Evolutionary conservation across 2,113 vertebrate species (phyloP).

Genomic region (Brachionichthys hirsutus): DNA sequence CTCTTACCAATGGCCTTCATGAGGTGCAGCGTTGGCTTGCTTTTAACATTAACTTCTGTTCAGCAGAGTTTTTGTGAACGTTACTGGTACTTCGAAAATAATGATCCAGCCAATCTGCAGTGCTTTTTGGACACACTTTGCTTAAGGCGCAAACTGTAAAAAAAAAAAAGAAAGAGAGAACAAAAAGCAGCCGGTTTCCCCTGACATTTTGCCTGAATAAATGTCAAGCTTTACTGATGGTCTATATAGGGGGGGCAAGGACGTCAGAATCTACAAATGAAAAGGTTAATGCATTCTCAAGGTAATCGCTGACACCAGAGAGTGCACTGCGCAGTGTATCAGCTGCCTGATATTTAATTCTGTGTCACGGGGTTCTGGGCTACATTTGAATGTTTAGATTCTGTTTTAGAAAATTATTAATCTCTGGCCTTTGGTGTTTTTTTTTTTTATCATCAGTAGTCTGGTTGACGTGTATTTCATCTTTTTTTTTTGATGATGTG

Average conservation of each 20-base stretch:
- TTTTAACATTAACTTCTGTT: slow-evolving; percentile 11
- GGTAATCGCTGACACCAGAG: slow-evolving; percentile 34
- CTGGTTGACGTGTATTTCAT: not conserved
- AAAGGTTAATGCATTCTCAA: slow-evolving; percentile 72
- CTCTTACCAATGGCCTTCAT: not conserved
- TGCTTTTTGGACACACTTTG: slow-evolving; percentile 14
- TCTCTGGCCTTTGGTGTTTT: not conserved
- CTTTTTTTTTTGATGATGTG: not conserved
- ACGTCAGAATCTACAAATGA: slow-evolving; percentile 38
- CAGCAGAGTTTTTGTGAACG: slow-evolving; percentile 41
- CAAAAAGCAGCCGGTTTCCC: not conserved
- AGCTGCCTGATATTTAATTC: slow-evolving; percentile 4
- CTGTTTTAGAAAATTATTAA: not conserved
- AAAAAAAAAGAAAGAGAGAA: too few relatives aligned
- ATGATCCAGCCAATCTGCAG: slow-evolving; percentile 21
- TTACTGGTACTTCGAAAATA: slow-evolving; percentile 43
- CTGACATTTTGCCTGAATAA: slow-evolving; percentile 45
- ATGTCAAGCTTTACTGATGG: slow-evolving; percentile 57
- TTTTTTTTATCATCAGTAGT: not conserved
- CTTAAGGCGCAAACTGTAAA: too few relatives aligned
- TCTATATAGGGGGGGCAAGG: slow-evolving; percentile 30
- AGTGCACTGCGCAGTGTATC: slow-evolving; percentile 19
- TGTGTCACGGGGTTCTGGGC: not conserved
- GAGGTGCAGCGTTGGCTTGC: slow-evolving; percentile 5
- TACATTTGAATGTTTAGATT: slow-evolving; percentile 1